Evolutionary conservation across 2,113 vertebrate genomes (phyloP).

Genomic region (Oryzias melastigma): DNA sequence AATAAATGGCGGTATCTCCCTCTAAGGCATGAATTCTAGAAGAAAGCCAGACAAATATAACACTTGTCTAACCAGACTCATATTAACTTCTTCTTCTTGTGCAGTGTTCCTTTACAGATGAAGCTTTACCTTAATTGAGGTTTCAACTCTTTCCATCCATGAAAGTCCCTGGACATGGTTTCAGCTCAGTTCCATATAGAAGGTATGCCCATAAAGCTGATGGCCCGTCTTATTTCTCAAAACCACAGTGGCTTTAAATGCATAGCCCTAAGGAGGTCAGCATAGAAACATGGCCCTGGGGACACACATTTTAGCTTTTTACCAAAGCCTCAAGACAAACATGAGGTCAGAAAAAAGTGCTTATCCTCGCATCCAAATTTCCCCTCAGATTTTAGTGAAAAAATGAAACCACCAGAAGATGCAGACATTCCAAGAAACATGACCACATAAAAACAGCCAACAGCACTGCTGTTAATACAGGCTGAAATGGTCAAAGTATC

Average conservation of each 20-base stretch:
- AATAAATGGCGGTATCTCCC: too few relatives aligned
- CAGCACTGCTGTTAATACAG: too few relatives aligned
- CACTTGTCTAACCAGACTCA: slow-evolving; percentile 9
- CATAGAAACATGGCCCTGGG: slow-evolving; percentile 35
- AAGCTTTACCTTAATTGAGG: slow-evolving; percentile 16
- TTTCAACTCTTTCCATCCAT: slow-evolving; percentile 32
- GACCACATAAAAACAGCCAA: slow-evolving; percentile 47
- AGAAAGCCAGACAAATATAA: too few relatives aligned
- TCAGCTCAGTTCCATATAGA: slow-evolving; percentile 35
- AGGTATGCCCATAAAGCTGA: slow-evolving; percentile 34
- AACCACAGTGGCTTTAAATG: slow-evolving; percentile 43
- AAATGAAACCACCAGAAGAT: background rate
- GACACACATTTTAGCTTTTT: slow-evolving; percentile 41
- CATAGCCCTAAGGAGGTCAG: slow-evolving; percentile 39
- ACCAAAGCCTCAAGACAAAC: slow-evolving; percentile 60
- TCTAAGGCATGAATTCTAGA: too few relatives aligned
- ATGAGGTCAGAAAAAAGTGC: slow-evolving; percentile 22
- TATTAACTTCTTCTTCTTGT: slow-evolving; percentile 4
- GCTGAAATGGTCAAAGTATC: too few relatives aligned
- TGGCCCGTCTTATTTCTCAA: slow-evolving; percentile 30
- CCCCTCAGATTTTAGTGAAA: slow-evolving; percentile 16
- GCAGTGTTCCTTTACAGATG: slow-evolving; percentile 16
- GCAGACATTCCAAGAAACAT: slow-evolving; percentile 33
- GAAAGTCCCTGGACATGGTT: slow-evolving; percentile 8
- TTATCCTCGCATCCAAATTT: slow-evolving; percentile 24